These are phyloP conservation scores for Tenthredo mesomela DNA, from an alignment of 2,888 invertebrate genomes.

Conservation along the genomic window DNA sequence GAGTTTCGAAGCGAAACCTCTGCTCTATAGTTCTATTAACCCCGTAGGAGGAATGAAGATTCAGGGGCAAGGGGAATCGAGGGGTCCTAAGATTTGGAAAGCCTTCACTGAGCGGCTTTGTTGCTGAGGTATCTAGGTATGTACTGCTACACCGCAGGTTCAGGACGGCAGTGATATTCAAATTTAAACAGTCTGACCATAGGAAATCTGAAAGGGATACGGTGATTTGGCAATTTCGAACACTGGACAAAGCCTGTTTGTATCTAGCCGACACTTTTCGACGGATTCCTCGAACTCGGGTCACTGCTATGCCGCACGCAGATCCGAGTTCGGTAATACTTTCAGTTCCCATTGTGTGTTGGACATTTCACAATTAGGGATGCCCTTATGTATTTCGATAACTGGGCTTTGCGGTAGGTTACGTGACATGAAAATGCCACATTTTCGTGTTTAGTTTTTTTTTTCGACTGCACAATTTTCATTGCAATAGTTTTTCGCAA, in stretches of 20 bases:
- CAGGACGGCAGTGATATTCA: conserved; percentile 5
- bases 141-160: neutral
- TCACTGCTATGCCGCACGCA: neutral
- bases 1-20: neutral
- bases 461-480: neutral
- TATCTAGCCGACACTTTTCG: conserved; percentile 13
- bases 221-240: conserved; percentile 38
- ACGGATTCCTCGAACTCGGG: conserved; percentile 27
- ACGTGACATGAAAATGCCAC: neutral
- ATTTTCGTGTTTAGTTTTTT: neutral
- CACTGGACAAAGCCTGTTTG: conserved; percentile 14
- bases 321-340: neutral
- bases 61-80: neutral
- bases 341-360: neutral
- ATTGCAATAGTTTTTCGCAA: neutral
- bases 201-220: conserved; percentile 13
- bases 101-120: neutral
- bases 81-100: conserved; percentile 5
- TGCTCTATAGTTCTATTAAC: neutral
- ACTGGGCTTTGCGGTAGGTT: neutral
- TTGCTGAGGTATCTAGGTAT: neutral
- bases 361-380: neutral
- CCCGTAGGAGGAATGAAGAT: neutral
- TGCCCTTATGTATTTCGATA: neutral
- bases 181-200: neutral